Conservation (phyloP, 2,888 invertebrate genomes). For the Fabriciana adippe region DNA sequence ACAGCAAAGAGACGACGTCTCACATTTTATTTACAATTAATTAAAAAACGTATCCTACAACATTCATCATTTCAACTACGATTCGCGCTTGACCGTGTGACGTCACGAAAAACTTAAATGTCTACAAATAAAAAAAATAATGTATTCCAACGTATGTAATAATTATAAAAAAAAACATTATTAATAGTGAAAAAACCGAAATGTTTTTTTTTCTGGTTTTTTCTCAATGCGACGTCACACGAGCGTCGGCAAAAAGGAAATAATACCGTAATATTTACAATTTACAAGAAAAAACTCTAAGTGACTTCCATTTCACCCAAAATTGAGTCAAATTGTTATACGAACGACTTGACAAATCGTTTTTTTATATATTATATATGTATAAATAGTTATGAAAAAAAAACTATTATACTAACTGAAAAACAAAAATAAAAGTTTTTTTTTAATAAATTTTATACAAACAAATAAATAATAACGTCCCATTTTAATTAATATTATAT, state of each 20-base stretch:
- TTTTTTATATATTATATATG: too few species aligned
- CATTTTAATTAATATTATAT: too few species aligned
- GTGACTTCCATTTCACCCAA: conserved; percentile 3
- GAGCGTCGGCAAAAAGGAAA: conserved; percentile 25
- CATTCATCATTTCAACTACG: conserved; percentile 31
- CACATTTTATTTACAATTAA: conserved; percentile 38
- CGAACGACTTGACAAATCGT: conserved; percentile 11
- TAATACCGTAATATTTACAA: conserved; percentile 40
- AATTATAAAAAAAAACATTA: not conserved
- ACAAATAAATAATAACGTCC: not conserved
- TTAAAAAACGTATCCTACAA: conserved; percentile 38
- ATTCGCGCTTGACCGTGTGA: conserved; percentile 21
- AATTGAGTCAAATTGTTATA: not conserved
- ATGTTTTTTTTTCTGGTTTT: not conserved
- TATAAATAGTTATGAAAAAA: too few species aligned
- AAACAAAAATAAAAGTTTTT: not conserved
- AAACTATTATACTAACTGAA: too few species aligned
- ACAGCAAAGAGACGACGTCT: conserved; percentile 35
- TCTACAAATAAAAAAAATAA: not conserved
- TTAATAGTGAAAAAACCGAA: not conserved
- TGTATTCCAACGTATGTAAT: not conserved
- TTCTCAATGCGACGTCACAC: not conserved
- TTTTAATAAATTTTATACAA: not conserved
- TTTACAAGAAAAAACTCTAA: conserved; percentile 35
- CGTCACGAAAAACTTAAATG: conserved; percentile 6